These are phyloP conservation scores for Drosophila anceps DNA, from an alignment of 2,888 invertebrate species.

Conservation along the genomic window DNA sequence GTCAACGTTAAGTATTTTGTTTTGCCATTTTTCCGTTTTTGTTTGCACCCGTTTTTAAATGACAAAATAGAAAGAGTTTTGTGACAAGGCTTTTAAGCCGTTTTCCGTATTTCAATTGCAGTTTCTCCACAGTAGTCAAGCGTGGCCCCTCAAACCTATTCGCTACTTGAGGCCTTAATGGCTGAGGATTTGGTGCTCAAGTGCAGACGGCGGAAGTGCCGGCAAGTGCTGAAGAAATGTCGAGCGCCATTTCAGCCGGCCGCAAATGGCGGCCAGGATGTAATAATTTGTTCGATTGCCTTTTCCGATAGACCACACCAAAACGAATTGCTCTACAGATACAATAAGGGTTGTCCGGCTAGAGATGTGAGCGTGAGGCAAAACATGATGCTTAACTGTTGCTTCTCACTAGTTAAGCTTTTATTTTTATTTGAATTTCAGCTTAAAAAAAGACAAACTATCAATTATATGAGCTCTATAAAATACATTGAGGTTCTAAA, in stretches of 20 bases:
- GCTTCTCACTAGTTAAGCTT: neutral
- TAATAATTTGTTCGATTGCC: slow-evolving; percentile 33
- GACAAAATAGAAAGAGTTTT: slow-evolving; percentile 37
- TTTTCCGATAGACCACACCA: slow-evolving; percentile 17
- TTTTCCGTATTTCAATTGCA: slow-evolving; percentile 42
- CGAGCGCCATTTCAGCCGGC: slow-evolving; percentile 52
- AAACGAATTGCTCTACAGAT: neutral
- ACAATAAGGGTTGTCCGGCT: slow-evolving; percentile 4
- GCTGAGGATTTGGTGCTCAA: slow-evolving; percentile 32
- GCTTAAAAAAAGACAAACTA: no score
- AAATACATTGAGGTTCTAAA: no score
- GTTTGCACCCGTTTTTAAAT: slow-evolving; percentile 33
- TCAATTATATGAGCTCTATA: no score
- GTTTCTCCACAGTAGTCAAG: slow-evolving; percentile 39
- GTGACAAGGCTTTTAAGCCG: slow-evolving; percentile 70
- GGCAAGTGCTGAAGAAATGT: slow-evolving; percentile 43
- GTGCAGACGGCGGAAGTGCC: slow-evolving; percentile 30
- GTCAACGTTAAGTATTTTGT: slow-evolving; percentile 66
- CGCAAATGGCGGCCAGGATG: slow-evolving; percentile 40
- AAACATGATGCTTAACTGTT: neutral
- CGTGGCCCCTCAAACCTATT: slow-evolving; percentile 19
- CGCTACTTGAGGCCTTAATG: slow-evolving; percentile 26
- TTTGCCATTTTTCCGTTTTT: slow-evolving; percentile 59
- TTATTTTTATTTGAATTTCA: no score
- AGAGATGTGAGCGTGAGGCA: slow-evolving; percentile 28